Evolutionary conservation across 2,888 invertebrate species (phyloP).

Genomic region (Eristalinus sepulchralis): DNA sequence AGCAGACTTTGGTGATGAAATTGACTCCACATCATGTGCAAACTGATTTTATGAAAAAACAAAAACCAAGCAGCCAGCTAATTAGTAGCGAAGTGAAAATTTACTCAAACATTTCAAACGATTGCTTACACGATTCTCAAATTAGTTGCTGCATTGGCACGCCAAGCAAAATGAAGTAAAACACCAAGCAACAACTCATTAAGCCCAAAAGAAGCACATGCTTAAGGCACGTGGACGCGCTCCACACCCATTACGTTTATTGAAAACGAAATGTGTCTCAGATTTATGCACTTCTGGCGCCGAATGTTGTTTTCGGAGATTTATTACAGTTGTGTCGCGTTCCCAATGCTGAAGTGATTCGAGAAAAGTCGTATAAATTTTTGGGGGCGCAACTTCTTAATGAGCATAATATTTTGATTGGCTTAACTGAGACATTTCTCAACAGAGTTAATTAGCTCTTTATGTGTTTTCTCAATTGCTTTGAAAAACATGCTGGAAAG

Average conservation of each 20-base stretch:
- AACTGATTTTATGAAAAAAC: neutral
- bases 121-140: neutral
- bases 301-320: neutral
- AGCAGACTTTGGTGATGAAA: neutral
- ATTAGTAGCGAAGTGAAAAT: neutral
- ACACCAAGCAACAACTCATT: neutral
- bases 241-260: neutral
- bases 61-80: neutral
- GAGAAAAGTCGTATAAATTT: neutral
- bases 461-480: neutral
- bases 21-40: too few relatives aligned
- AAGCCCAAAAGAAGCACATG: neutral
- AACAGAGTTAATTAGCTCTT: neutral
- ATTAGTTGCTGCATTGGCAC: neutral
- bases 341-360: neutral
- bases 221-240: neutral
- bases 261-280: neutral
- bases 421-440: neutral
- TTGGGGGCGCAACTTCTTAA: neutral
- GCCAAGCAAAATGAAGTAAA: neutral
- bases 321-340: too few relatives aligned
- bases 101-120: neutral
- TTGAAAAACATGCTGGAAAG: neutral
- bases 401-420: neutral
- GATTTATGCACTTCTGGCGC: neutral